Evolutionary conservation across 2,113 vertebrate genomes (phyloP), one percentile per base, ranked within the genome.

Genomic region (Spea bombifrons): DNA sequence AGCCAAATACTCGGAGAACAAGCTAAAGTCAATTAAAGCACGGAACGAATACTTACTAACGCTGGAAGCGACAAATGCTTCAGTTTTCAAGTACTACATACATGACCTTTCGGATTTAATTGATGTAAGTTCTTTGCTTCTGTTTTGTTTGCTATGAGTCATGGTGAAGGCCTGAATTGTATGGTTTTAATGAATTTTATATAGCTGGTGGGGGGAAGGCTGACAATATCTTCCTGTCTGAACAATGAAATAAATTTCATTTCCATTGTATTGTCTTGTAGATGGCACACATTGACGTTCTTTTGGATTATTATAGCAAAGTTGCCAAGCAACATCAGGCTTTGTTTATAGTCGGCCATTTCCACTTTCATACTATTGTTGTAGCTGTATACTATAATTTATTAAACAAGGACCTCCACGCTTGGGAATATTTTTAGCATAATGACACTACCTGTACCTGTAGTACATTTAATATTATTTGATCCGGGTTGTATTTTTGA

Each of bases 1-100:
- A 90, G 96, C 97, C 84, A 99, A 99, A 86, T 99, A 99, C 83
- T 98, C 96, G 0, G 97, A 99, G 88, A 99, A 99, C 91, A 99
- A 99, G 89, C 91, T 99, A 86, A 99, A 99, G 86, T 99, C 97
- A 3, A 97, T 99, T 90, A 99, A 99, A 91, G 95, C 97, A 0
- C 93, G 97, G 50, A 99, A 99, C 65, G 97, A 99, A 82, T 99
- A 99, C 87, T 93, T 99, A 67, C 93, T 99, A 86, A 99, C 97
- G 9, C 93, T 99, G 74, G 97, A 99, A 90, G 97, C 97, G 45
- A 94, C 96, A 46, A 99, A 99, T 84, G 94, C 96, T 75, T 97
- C 97, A 0, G 94, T 99, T 73, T 99, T 98, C 93, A 99, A 99
- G 88, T 99, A 98, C 86, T 99, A 99, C 82, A 96, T 99, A 87